Evolutionary conservation across 2,797 vertebrate genomes (phyloP).

Genomic region (Sebastes cheni): DNA sequence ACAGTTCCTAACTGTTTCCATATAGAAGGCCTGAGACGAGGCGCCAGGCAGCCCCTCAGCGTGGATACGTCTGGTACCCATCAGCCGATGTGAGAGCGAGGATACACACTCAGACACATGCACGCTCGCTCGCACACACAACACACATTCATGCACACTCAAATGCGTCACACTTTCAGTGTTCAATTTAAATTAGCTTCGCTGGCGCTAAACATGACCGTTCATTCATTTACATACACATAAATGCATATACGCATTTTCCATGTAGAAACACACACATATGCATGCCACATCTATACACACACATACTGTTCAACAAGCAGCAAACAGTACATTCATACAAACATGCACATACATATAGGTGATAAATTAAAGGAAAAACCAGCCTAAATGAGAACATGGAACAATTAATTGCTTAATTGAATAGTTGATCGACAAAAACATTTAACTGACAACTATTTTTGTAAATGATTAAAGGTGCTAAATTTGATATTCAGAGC

Average conservation of each 20-base stretch:
- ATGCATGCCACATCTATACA: not conserved
- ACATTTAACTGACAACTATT: rapidly evolving
- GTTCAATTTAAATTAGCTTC: not conserved
- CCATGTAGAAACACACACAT: conserved; percentile 2
- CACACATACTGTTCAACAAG: not conserved
- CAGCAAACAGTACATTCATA: not conserved
- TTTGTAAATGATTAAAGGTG: not conserved
- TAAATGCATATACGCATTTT: not conserved
- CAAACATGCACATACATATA: not conserved
- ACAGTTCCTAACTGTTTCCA: conserved; percentile 81
- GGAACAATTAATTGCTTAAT: not conserved
- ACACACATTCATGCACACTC: not conserved
- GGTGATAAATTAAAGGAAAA: not conserved
- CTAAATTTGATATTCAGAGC: no score
- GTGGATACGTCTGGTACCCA: conserved; percentile 78
- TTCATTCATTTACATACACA: not conserved
- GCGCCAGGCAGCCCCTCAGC: conserved; percentile 73
- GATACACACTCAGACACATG: conserved; percentile 24
- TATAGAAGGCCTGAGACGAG: conserved; percentile 72
- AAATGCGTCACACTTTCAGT: not conserved
- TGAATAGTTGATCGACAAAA: not conserved
- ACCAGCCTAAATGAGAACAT: no score
- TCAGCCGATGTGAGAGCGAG: conserved; percentile 63
- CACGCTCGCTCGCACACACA: not conserved
- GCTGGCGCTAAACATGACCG: not conserved